Evolutionary conservation across 37 sponge, comb jelly and placozoan species (phyloP), one percentile per base, ranked within the genome.

Genomic region (Mnemiopsis leidyi): DNA sequence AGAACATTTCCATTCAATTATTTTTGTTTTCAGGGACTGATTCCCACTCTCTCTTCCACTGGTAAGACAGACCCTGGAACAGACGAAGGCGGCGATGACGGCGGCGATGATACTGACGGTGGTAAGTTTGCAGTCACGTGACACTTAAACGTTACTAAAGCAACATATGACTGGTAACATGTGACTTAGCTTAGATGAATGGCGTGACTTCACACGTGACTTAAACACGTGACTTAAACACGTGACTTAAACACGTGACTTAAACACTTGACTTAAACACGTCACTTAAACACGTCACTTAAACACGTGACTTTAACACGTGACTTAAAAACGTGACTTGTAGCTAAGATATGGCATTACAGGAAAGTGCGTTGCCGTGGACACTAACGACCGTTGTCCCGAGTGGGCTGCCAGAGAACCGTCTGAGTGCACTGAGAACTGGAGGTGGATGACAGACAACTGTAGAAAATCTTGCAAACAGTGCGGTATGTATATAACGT

Each of bases 371-470:
- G 61, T 48, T 5, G 61, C 61, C 9, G 61, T 28, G 5, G 75
- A 71, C n/a, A 71, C 2, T 5, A 71, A 71, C n/a, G 30, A 2
- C 75, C 5, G 75, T 7, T 71, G 75, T 71, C 21, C 75, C 3
- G 75, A 71, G 30, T 71, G 75, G 75, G 75, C 75, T 71, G 75
- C 75, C n/a, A 71, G 75, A 71, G 30, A n/a, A 3, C 75, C 75
- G 25, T 71, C 75, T 25, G 75, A 71, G n/a, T 71, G 75, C 30
- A 71, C 75, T 28, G 75, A 71, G 75, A 71, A 71, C 30, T 71
- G 75, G 75, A 71, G 30, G 30, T 71, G n/a, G 7, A 71, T 71
- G 75, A 71, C 75, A 7, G 30, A n/a, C 25, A 71, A 71, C 75
- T 71, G 75, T 18, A n/a, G 75, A 18, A n/a, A 29, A 5, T 71